Base-by-base conservation (phyloP, 2,888 invertebrate species). In the Pyrgus malvae region DNA sequence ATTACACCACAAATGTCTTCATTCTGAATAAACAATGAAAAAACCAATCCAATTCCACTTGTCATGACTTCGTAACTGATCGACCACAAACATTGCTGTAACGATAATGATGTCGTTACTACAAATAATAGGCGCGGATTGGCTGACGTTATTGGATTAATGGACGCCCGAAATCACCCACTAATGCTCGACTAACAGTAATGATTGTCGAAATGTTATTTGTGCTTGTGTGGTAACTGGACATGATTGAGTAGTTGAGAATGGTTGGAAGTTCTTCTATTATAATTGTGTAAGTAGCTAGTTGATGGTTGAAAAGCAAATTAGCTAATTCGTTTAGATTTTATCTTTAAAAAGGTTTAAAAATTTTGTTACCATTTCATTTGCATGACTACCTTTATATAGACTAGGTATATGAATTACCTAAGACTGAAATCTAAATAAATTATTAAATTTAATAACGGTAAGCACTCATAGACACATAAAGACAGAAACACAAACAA, bases 61-160 rank as follows among this genome's bases (percentile, higher is more conserved):
- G 41, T 56, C 44, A 56, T 63, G 63, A 74, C 51, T 59, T 72
- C 69, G 48, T 55, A 27, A 46, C 46, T 33, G 27, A 53, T 53
- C 56, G 50, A 54, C 69, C 69, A 68, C 70, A 70, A 70, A 65
- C 56, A 60, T 63, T 62, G 56, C 54, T 29, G 25, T 55, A 33
- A 57, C 59, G 54, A 49, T 62, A 63, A 66, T 62, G 55, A 62
- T 35, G 56, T 57, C 46, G 64, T 54, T 59, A 59, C 46, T 33
- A 46, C 48, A 53, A 56, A 58, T 54, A 45, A 50, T 55, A 54
- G 53, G 21, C 53, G 53, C 53, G 46, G 53, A 54, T 54, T 46
- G 53, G 46, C 66, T 66, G 65, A 56, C 64, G 64, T 80, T 80
- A 79, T 78, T 74, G 70, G 80, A 83, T 83, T 85, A 85, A 85